Conservation (phyloP, 2,113 vertebrate genomes). For the Corynorhinus townsendii region DNA sequence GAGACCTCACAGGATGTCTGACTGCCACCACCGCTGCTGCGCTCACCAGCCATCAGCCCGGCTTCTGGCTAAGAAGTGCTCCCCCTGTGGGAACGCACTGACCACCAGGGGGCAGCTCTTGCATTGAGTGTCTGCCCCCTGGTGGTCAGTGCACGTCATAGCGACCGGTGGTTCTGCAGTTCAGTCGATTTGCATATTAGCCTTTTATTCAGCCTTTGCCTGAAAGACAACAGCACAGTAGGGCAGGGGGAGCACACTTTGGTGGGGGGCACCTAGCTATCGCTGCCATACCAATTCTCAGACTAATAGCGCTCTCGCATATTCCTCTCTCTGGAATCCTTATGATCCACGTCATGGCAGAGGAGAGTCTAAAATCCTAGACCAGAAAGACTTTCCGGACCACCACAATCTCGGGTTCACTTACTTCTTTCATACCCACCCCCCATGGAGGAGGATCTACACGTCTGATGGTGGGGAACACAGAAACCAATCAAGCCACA, state of each 20-base stretch:
- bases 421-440: neutral
- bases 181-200: too few relatives aligned
- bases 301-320: neutral
- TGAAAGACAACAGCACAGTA: neutral
- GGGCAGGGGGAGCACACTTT: too few relatives aligned
- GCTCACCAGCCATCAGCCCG: too few relatives aligned
- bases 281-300: neutral
- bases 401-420: neutral
- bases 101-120: too few relatives aligned
- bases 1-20: too few relatives aligned
- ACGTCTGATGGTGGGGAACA: neutral
- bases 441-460: neutral
- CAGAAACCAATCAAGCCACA: neutral
- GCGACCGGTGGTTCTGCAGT: too few relatives aligned
- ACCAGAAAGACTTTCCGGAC: neutral
- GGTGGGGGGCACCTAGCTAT: neutral
- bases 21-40: too few relatives aligned
- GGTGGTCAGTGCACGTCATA: too few relatives aligned
- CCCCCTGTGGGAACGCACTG: too few relatives aligned
- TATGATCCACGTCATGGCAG: neutral
- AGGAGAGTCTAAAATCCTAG: neutral
- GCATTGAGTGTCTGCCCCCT: too few relatives aligned
- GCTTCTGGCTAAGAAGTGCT: too few relatives aligned
- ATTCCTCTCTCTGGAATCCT: neutral
- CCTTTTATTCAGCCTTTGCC: neutral